Percentiles rank a stretch among this genome's conserved stretches.
Evolutionary conservation across 1,140 invertebrate species (phyloP).

Genomic region (Apis laboriosa): DNA sequence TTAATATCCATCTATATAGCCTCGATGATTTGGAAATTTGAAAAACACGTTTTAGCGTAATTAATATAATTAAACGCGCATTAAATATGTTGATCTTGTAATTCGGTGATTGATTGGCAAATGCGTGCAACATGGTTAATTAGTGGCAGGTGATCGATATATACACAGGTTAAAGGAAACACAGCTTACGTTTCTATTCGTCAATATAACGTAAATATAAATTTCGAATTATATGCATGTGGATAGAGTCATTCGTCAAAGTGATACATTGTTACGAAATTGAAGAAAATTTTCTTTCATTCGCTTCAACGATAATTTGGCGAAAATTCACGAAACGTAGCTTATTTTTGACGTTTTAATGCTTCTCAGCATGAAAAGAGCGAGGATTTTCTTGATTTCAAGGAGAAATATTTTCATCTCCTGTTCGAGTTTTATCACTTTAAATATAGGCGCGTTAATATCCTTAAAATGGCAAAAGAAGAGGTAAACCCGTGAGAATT

Average conservation of each 20-base stretch:
- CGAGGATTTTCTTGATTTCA: not conserved
- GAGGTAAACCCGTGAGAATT: not conserved
- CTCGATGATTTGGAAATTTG: not conserved
- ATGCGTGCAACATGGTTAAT: constrained; percentile 23
- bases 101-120: constrained; percentile 5
- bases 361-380: not conserved
- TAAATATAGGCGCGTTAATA: constrained; percentile 1
- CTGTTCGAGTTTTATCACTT: not conserved
- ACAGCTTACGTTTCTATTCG: not conserved
- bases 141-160: not conserved
- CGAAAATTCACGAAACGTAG: not conserved
- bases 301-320: not conserved
- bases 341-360: not conserved
- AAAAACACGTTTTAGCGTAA: not conserved
- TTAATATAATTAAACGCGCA: constrained; percentile 1
- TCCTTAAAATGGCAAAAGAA: not conserved
- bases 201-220: too few species aligned
- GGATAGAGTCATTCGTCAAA: not conserved
- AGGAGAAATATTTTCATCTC: not conserved
- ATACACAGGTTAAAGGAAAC: not conserved
- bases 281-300: not conserved
- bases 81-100: constrained; percentile 2
- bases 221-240: too few species aligned
- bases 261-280: not conserved
- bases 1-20: not conserved